Percentiles rank a stretch among this genome's conserved stretches.
phyloP scores from a whole-genome alignment of 2,113 vertebrate genomes.

The Sapayoa aenigma region DNA sequence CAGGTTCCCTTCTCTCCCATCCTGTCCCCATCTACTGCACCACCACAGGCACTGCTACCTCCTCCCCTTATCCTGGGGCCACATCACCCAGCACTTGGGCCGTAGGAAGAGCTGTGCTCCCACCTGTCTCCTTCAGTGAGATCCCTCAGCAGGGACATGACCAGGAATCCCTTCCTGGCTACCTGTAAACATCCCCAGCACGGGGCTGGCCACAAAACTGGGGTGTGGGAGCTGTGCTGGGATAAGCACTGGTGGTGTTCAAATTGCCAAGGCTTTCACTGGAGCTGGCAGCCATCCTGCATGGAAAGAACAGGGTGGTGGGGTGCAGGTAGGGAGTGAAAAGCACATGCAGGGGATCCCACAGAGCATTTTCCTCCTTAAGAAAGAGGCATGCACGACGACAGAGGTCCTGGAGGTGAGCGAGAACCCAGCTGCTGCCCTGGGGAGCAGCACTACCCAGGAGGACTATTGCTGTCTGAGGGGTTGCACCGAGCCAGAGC shows the following conservation, averaged over 20 bases:
- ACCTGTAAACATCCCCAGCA: neutral
- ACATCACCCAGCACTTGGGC: neutral
- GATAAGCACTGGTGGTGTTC: neutral
- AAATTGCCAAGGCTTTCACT: neutral
- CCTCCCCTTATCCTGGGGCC: neutral
- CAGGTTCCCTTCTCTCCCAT: neutral
- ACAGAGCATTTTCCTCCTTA: neutral
- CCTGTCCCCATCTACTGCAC: neutral
- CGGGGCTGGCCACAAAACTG: accelerated
- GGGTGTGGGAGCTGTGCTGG: neutral
- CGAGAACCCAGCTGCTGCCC: neutral
- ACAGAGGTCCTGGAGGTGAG: slow-evolving; percentile 66
- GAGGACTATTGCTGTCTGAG: neutral
- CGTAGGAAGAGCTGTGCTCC: neutral
- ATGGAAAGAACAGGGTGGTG: neutral
- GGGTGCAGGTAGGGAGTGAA: neutral
- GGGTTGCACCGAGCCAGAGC: neutral
- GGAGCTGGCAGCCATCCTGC: neutral
- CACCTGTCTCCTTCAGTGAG: accelerated
- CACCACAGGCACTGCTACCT: neutral
- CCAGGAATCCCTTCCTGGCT: neutral
- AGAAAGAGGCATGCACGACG: slow-evolving; percentile 72
- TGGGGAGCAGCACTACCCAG: neutral
- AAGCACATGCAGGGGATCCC: accelerated
- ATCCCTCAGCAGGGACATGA: neutral